Conservation (phyloP, 2,888 invertebrate species). For the Euplagia quadripunctaria region DNA sequence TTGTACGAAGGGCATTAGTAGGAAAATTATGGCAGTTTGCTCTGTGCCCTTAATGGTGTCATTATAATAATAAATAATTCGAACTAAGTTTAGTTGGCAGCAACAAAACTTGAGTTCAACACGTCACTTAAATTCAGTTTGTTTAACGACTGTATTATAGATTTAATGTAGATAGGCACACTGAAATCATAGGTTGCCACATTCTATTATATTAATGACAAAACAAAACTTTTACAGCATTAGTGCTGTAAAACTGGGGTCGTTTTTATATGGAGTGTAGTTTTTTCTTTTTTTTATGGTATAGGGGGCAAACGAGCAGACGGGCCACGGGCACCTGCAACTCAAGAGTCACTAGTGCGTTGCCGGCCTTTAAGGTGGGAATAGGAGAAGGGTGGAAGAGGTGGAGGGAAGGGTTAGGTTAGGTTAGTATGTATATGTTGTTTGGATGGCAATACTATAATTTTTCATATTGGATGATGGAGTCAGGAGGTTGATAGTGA, state of each 20-base stretch:
- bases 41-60: not conserved
- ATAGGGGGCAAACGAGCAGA: no score
- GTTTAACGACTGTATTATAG: not conserved
- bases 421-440: no score
- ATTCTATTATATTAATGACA: not conserved
- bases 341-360: no score
- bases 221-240: not conserved
- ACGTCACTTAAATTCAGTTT: not conserved
- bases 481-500: no score
- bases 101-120: not conserved
- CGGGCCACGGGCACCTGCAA: no score
- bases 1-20: conserved; percentile 30
- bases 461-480: no score
- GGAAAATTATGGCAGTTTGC: conserved; percentile 18
- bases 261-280: not conserved
- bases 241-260: not conserved
- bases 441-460: no score
- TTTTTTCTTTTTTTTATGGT: no score
- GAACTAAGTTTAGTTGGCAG: not conserved
- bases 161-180: not conserved
- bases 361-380: no score
- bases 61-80: conserved; percentile 1
- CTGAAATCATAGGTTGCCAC: not conserved
- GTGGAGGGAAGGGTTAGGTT: no score
- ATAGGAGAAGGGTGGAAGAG: no score